Evolutionary conservation across 2,888 invertebrate genomes (phyloP).

Genomic region (Dryobota labecula): DNA sequence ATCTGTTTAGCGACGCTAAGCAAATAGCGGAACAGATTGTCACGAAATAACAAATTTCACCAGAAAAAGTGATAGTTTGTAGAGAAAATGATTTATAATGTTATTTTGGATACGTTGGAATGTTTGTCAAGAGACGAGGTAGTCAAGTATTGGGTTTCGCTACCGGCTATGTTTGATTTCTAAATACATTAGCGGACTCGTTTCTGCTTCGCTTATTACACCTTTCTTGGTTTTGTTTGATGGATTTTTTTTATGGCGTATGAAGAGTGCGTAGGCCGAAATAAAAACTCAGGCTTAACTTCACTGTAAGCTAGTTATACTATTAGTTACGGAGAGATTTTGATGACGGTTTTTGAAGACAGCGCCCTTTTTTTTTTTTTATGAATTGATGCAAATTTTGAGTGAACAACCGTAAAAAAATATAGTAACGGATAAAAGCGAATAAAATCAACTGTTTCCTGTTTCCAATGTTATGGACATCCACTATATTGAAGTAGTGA

Average conservation of each 20-base stretch:
- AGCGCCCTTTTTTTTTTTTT: background rate
- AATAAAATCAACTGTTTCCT: background rate
- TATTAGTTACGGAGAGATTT: background rate
- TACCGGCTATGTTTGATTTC: slow-evolving; percentile 74
- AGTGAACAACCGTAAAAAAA: background rate
- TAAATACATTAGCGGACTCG: slow-evolving; percentile 73
- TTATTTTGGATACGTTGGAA: slow-evolving; percentile 87
- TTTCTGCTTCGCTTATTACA: slow-evolving; percentile 58
- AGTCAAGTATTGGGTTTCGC: slow-evolving; percentile 81
- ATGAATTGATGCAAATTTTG: background rate
- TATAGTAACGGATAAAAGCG: background rate
- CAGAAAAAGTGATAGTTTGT: slow-evolving; percentile 79
- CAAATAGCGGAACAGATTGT: slow-evolving; percentile 91
- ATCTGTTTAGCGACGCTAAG: slow-evolving; percentile 88
- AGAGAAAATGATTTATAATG: slow-evolving; percentile 88
- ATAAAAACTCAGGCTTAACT: background rate
- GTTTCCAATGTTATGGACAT: background rate
- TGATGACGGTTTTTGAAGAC: background rate
- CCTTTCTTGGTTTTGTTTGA: slow-evolving; percentile 40
- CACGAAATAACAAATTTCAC: slow-evolving; percentile 88
- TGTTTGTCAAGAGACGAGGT: slow-evolving; percentile 81
- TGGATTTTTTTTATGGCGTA: slow-evolving; percentile 6
- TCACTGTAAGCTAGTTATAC: too few relatives aligned
- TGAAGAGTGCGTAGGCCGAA: background rate
- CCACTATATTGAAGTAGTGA: background rate